Evolutionary conservation across 2,888 invertebrate species (phyloP).

Genomic region (Papilio demoleus): DNA sequence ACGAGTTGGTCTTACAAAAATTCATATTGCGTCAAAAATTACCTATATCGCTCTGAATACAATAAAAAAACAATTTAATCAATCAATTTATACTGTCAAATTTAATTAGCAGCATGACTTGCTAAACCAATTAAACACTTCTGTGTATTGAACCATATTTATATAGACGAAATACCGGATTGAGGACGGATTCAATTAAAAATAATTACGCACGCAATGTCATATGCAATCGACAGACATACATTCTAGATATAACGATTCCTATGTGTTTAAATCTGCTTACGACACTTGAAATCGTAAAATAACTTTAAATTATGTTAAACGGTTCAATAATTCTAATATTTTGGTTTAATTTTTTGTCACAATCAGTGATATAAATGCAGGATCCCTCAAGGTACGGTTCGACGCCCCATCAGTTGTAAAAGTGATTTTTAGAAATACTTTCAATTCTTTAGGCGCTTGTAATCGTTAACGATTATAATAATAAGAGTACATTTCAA

Average conservation of each 20-base stretch:
- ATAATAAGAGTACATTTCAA: no score
- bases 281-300: neutral
- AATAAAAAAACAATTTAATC: neutral
- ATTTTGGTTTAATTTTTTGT: neutral
- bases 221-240: neutral
- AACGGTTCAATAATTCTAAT: neutral
- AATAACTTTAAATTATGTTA: neutral
- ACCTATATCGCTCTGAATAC: no score
- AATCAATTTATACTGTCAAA: neutral
- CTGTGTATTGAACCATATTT: constrained; percentile 23
- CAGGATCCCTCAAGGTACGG: neutral
- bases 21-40: no score
- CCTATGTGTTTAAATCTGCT: neutral
- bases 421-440: neutral
- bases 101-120: constrained; percentile 10
- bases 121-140: constrained; percentile 3
- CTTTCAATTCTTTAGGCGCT: neutral
- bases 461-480: no score
- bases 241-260: neutral
- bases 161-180: neutral
- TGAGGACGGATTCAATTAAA: constrained; percentile 10
- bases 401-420: neutral
- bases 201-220: neutral
- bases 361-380: neutral
- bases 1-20: no score